Evolutionary conservation across 2,888 invertebrate genomes (phyloP).

Genomic region (Epinotia bilunana): DNA sequence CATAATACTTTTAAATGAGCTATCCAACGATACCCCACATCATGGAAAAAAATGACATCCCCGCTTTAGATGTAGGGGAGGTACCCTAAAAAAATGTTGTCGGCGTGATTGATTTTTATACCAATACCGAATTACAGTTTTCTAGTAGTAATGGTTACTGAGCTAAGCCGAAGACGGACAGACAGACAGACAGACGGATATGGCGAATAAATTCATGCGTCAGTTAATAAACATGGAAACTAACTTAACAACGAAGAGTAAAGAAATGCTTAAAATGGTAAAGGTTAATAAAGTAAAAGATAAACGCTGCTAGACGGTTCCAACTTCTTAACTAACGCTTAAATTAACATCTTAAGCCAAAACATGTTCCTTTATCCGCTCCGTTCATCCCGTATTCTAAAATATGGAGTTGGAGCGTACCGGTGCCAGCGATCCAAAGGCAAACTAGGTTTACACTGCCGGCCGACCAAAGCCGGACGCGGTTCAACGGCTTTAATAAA

Average conservation of each 20-base stretch:
- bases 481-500: slow-evolving; percentile 22
- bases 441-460: slow-evolving; percentile 32
- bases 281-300: slow-evolving; percentile 19
- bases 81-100: too few relatives aligned
- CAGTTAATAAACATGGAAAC: background rate
- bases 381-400: slow-evolving; percentile 20
- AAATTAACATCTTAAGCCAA: slow-evolving; percentile 31
- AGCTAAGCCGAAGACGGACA: too few relatives aligned
- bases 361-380: slow-evolving; percentile 15
- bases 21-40: too few relatives aligned
- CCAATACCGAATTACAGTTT: too few relatives aligned
- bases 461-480: background rate
- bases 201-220: too few relatives aligned
- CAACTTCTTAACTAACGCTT: slow-evolving; percentile 16
- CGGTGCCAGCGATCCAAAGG: slow-evolving; percentile 4
- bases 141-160: too few relatives aligned
- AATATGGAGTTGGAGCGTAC: slow-evolving; percentile 4
- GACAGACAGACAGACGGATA: too few relatives aligned
- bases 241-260: background rate
- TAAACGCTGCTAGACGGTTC: slow-evolving; percentile 6
- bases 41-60: too few relatives aligned
- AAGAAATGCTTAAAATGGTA: slow-evolving; percentile 6
- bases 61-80: too few relatives aligned
- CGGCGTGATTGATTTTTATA: too few relatives aligned
- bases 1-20: too few relatives aligned